These are phyloP conservation scores for Pristionchus arcanus DNA, from an alignment of 2,888 invertebrate genomes.

Conservation along the genomic window DNA sequence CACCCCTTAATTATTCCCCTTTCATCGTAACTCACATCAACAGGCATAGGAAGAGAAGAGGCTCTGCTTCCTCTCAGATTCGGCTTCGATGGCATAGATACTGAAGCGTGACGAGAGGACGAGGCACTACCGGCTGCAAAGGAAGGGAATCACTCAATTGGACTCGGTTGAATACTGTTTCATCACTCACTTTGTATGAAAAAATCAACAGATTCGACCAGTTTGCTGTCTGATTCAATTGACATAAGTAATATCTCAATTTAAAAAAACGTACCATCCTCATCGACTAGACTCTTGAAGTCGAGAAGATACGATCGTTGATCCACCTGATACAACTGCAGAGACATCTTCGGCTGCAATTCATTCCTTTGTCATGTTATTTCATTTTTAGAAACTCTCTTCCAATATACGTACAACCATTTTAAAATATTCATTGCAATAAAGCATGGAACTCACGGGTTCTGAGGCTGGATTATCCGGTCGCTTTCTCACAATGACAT, in stretches of 20 bases:
- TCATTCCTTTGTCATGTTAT: not conserved
- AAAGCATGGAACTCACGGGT: constrained; percentile 60
- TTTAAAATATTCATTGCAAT: no score
- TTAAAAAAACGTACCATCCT: constrained; percentile 66
- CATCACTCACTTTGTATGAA: no score
- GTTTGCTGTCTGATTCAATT: no score
- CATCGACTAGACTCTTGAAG: constrained; percentile 89
- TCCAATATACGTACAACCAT: not conserved
- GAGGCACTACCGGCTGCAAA: constrained; percentile 70
- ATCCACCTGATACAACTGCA: constrained; percentile 99
- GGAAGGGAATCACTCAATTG: not conserved
- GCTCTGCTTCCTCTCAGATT: constrained; percentile 73
- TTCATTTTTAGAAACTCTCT: not conserved
- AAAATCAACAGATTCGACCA: no score
- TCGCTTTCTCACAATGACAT: constrained; percentile 93
- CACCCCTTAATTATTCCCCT: constrained; percentile 55
- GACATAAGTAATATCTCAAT: no score
- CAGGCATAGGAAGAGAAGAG: constrained; percentile 75
- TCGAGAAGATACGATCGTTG: constrained; percentile 97
- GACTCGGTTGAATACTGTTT: no score
- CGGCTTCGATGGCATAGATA: constrained; percentile 77
- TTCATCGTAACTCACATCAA: constrained; percentile 64
- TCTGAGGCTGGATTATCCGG: constrained; percentile 82
- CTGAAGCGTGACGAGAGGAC: constrained; percentile 78
- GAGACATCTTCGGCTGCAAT: constrained; percentile 89